Conservation (phyloP, 2,888 invertebrate genomes). For the Odontothrips loti region DNA sequence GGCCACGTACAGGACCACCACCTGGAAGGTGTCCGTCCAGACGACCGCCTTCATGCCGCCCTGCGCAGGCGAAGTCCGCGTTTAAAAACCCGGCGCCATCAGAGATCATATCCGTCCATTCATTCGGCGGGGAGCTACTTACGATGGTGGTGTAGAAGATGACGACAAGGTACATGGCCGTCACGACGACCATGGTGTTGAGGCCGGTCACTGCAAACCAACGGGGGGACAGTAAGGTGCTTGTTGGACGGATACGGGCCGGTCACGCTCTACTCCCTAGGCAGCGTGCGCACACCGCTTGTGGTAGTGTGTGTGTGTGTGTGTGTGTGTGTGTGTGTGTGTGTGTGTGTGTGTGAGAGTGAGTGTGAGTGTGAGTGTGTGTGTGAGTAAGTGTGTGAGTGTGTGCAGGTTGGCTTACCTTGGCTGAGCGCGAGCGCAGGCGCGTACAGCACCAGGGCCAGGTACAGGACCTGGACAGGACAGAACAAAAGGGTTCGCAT, state of each 20-base stretch:
- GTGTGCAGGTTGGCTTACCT: constrained; percentile 40
- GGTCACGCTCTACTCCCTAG: no score
- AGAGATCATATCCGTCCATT: background rate
- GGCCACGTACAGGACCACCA: constrained; percentile 44
- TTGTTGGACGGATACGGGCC: no score
- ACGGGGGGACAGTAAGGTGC: background rate
- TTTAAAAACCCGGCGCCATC: background rate
- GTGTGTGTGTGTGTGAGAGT: no score
- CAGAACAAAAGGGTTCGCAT: background rate
- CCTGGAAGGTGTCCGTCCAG: constrained; percentile 48
- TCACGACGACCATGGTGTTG: constrained; percentile 50
- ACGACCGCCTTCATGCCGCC: constrained; percentile 48
- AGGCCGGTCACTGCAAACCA: constrained; percentile 52
- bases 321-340: no score
- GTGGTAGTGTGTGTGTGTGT: no score
- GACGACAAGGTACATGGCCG: constrained; percentile 52
- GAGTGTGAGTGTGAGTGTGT: no score
- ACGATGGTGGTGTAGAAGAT: constrained; percentile 55
- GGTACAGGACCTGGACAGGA: constrained; percentile 41
- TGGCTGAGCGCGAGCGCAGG: constrained; percentile 53
- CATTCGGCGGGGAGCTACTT: constrained; percentile 43
- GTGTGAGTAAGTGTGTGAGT: no score
- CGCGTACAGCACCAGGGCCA: constrained; percentile 57
- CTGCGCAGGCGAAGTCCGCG: constrained; percentile 37
- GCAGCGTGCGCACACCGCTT: no score